Percentiles rank a stretch among this genome's conserved stretches.
Conservation (phyloP, 2,113 vertebrate genomes). For the Calonectris borealis region DNA sequence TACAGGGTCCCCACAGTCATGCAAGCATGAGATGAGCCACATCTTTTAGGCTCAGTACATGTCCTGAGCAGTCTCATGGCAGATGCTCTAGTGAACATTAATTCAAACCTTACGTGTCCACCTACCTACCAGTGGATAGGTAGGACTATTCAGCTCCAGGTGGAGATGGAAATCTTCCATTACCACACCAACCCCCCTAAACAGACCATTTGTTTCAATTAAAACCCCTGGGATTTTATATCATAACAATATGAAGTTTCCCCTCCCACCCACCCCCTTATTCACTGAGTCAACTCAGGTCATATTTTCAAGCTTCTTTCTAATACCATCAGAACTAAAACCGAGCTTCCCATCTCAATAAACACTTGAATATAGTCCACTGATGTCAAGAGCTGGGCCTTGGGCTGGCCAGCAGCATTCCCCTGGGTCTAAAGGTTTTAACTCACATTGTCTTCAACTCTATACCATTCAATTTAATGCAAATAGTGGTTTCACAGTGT, state of each 20-base stretch:
- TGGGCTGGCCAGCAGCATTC: background rate
- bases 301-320: background rate
- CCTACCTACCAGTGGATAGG: background rate
- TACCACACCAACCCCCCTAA: background rate
- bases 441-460: background rate
- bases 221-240: background rate
- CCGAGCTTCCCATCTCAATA: background rate
- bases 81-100: background rate
- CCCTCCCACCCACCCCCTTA: fast-evolving
- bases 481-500: background rate
- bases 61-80: background rate
- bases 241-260: background rate
- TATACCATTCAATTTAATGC: background rate
- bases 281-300: background rate
- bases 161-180: background rate
- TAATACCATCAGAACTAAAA: background rate
- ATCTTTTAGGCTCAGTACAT: background rate
- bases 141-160: background rate
- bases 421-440: background rate
- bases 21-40: background rate
- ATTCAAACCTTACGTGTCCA: background rate
- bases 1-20: background rate
- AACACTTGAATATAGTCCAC: background rate
- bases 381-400: background rate
- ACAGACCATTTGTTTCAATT: background rate